Evolutionary conservation across 2,797 vertebrate species (phyloP).

Genomic region (Xiphorhynchus erythropygius): DNA sequence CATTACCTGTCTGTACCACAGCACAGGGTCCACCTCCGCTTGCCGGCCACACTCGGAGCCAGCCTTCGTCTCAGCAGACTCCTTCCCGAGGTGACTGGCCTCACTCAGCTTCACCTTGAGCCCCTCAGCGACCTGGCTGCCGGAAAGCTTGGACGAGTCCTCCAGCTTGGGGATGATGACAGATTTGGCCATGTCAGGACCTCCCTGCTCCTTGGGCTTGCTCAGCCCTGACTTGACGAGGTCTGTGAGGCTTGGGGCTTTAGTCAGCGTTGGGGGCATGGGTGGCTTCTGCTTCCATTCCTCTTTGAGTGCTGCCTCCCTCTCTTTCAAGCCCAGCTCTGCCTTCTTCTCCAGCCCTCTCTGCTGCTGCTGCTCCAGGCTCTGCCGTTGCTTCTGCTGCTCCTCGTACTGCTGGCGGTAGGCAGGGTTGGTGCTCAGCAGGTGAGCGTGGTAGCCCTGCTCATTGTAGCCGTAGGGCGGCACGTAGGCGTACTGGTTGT

Average conservation of each 20-base stretch:
- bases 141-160: constrained; percentile 83
- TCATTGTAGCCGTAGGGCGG: constrained; percentile 94
- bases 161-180: constrained; percentile 92
- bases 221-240: constrained; percentile 86
- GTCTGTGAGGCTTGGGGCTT: constrained; percentile 91
- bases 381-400: constrained; percentile 88
- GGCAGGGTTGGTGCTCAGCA: constrained; percentile 90
- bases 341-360: constrained; percentile 90
- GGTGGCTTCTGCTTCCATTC: constrained; percentile 97
- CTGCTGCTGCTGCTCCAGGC: constrained; percentile 83
- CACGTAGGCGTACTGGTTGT: constrained; percentile 98
- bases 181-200: constrained; percentile 86
- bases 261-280: constrained; percentile 90
- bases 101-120: constrained; percentile 94
- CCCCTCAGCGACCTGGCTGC: constrained; percentile 86
- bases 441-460: constrained; percentile 94
- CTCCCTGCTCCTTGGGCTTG: constrained; percentile 87
- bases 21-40: constrained; percentile 87
- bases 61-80: constrained; percentile 83
- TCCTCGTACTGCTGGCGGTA: constrained; percentile 96
- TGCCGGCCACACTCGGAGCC: constrained; percentile 85
- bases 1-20: constrained; percentile 96
- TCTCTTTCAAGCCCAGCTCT: constrained; percentile 88
- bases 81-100: constrained; percentile 88
- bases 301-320: constrained; percentile 87